Evolutionary conservation across 2,888 invertebrate species (phyloP).

Genomic region (Synergus umbraculus): DNA sequence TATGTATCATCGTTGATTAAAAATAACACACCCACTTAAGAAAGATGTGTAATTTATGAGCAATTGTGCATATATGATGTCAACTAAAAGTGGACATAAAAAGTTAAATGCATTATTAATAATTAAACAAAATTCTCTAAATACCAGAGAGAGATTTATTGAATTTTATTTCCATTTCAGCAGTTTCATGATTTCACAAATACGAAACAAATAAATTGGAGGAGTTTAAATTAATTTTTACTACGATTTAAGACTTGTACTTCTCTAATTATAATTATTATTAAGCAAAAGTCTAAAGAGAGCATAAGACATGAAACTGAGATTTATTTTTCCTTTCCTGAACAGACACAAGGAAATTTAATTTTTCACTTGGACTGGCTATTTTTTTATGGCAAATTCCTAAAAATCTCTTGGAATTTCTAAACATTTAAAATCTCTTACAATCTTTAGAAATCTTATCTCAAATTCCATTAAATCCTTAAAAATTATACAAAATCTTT

Average conservation of each 20-base stretch:
- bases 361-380: too few species aligned
- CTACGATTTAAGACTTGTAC: not conserved
- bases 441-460: too few species aligned
- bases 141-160: not conserved
- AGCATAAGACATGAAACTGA: not conserved
- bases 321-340: conserved; percentile 19
- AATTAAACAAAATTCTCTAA: not conserved
- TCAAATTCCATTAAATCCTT: too few species aligned
- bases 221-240: not conserved
- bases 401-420: too few species aligned
- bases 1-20: not conserved
- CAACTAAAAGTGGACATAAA: not conserved
- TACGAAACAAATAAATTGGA: too few species aligned
- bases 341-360: conserved; percentile 28
- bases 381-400: conserved; percentile 18
- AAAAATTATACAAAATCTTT: too few species aligned
- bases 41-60: not conserved
- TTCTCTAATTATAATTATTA: not conserved
- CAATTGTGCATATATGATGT: not conserved
- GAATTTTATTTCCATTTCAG: too few species aligned
- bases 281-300: not conserved
- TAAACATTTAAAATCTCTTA: too few species aligned
- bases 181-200: too few species aligned
- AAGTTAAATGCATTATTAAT: not conserved
- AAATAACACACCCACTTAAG: not conserved